Evolutionary conservation across 2,113 vertebrate genomes (phyloP).

Genomic region (Ceratotherium simum): DNA sequence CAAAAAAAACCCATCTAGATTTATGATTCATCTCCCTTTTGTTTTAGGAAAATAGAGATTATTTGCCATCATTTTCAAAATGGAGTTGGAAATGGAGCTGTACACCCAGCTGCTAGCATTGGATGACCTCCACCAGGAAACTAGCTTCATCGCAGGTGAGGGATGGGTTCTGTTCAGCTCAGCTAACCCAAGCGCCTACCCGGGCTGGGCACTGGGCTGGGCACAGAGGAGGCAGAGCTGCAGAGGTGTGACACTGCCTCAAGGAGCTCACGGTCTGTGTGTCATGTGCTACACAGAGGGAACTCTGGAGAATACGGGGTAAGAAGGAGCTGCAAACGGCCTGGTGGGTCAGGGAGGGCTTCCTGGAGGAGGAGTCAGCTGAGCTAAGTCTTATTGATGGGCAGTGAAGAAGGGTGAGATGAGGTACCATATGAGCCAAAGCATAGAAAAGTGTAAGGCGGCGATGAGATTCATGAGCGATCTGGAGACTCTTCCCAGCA

Average conservation of each 20-base stretch:
- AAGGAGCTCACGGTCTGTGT: neutral
- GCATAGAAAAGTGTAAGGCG: too few species aligned
- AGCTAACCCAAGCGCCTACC: neutral
- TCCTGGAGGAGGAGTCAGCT: neutral
- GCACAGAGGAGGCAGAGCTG: neutral
- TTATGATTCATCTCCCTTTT: neutral
- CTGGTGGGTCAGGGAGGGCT: too few species aligned
- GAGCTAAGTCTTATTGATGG: neutral
- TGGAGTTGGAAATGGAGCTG: constrained; percentile 88
- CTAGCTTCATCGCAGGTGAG: constrained; percentile 93
- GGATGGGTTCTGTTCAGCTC: neutral
- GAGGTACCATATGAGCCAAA: neutral
- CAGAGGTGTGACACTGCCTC: neutral
- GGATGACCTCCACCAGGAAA: constrained; percentile 92
- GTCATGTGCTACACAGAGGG: neutral
- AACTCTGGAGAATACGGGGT: too few species aligned
- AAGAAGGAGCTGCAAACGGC: neutral
- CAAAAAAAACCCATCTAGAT: neutral
- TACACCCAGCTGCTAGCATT: constrained; percentile 89
- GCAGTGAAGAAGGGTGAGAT: neutral
- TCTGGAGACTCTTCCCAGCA: too few species aligned
- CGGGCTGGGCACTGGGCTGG: neutral
- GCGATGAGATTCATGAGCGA: too few species aligned
- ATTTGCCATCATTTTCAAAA: constrained; percentile 88
- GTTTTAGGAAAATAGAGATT: constrained; percentile 88